Percentiles rank a stretch among this genome's conserved stretches.
Conservation (phyloP, 2,797 vertebrate genomes). For the Borostomias antarcticus region DNA sequence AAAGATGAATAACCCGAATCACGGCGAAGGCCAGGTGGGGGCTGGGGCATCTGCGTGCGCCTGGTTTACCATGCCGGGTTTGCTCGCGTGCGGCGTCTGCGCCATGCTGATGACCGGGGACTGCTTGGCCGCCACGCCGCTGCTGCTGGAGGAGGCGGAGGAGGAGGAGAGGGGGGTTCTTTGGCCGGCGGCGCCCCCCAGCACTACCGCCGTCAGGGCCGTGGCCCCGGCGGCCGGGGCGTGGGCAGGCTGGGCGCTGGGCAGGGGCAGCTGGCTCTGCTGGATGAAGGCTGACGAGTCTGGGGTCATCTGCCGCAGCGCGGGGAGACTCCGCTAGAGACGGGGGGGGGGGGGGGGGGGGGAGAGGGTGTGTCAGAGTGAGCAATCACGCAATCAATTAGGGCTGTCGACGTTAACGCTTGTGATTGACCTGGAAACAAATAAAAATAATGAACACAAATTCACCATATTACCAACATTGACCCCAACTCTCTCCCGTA, state of each 20-base stretch:
- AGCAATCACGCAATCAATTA: too few relatives aligned
- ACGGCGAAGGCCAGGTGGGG: neutral
- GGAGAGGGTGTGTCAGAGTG: neutral
- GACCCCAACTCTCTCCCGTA: too few relatives aligned
- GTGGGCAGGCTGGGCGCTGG: constrained; percentile 72
- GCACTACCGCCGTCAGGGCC: constrained; percentile 82
- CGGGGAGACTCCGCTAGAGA: constrained; percentile 88
- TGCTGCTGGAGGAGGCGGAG: constrained; percentile 61
- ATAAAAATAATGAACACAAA: too few relatives aligned
- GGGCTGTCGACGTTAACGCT: too few relatives aligned
- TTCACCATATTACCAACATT: too few relatives aligned
- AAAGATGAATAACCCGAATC: too few relatives aligned
- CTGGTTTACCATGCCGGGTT: constrained; percentile 82
- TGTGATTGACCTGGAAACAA: too few relatives aligned
- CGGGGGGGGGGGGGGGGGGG: neutral
- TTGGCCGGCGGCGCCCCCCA: constrained; percentile 75
- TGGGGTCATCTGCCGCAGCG: constrained; percentile 90
- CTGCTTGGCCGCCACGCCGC: constrained; percentile 67
- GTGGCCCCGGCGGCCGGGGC: constrained; percentile 79
- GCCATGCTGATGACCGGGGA: constrained; percentile 88
- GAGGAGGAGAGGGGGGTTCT: constrained; percentile 75
- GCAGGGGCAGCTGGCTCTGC: constrained; percentile 87
- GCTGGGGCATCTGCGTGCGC: neutral
- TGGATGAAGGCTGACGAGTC: constrained; percentile 92
- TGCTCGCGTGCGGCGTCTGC: constrained; percentile 82